Base-by-base conservation (phyloP, 23 tunicate genomes). In the Diplosoma virens region DNA sequence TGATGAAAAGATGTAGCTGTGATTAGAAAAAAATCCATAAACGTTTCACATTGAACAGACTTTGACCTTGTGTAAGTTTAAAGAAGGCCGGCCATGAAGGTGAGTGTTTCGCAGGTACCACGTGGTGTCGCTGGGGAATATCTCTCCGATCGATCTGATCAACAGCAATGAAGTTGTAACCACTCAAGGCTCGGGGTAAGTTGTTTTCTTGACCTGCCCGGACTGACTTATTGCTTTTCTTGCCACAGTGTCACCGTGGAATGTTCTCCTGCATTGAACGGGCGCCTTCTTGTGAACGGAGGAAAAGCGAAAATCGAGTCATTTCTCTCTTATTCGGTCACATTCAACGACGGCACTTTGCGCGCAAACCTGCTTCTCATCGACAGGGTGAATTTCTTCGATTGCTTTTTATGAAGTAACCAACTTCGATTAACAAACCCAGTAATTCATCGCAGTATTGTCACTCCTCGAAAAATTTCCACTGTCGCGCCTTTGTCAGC, bases 151-250 rank as follows among this genome's bases (percentile, higher is more conserved):
- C 33, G 84, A 77, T 37, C 22, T 64, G 4, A n/a, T 56, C 46
- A 28, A 30, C 3, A 17, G 29, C 14, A n/a, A 33, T 6, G 67
- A 77, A 29, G 50, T 89, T 2, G 78, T 73, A 20, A 82, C 88
- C 2, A 75, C 72, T 84, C 96, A 89, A 53, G 96, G 96, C 9
- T 89, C 96, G 16, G 67, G 71, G 96, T 89, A 65, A 64, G 86
- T 58, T 11, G n/a, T n/a, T n/a, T n/a, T n/a, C n/a, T n/a, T n/a
- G n/a, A n/a, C n/a, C n/a, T n/a, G n/a, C n/a, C n/a, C n/a, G n/a
- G n/a, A n/a, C n/a, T 46, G 0, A n/a, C 16, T n/a, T n/a, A n/a
- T 59, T 0, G 17, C 17, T 0, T n/a, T 24, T n/a, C 23, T n/a
- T 59, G 16, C 53, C 71, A 9, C 72, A 82, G 86, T 16, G 29